phyloP scores from a whole-genome alignment of 2,113 vertebrate species.

The Neogale vison region DNA sequence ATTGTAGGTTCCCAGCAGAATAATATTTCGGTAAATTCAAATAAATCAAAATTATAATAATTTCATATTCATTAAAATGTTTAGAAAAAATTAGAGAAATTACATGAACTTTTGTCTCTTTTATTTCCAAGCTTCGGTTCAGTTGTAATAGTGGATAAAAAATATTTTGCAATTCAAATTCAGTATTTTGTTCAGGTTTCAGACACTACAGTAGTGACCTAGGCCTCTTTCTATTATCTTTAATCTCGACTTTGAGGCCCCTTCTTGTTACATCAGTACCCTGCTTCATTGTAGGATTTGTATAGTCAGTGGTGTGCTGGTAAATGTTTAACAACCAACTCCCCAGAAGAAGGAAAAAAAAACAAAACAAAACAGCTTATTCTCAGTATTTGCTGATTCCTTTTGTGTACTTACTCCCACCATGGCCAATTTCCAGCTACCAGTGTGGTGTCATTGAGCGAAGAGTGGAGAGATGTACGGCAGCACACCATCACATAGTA shows the following conservation, averaged over 20 bases:
- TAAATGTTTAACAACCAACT: background rate
- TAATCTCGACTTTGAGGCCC: background rate
- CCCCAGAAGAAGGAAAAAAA: background rate
- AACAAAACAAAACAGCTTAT: background rate
- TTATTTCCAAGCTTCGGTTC: background rate
- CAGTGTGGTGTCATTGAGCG: background rate
- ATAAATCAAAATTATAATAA: background rate
- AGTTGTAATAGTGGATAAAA: background rate
- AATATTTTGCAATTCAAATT: background rate
- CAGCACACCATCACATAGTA: background rate
- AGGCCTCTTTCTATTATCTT: background rate
- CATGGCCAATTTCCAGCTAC: background rate
- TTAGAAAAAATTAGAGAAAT: background rate
- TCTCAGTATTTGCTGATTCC: background rate
- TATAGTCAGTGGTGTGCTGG: background rate
- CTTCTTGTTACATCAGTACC: background rate
- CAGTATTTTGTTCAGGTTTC: background rate
- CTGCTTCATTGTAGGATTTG: background rate
- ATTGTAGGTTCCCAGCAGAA: background rate
- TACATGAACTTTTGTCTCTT: background rate
- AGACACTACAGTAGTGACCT: background rate
- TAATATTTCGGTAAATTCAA: constrained; percentile 23
- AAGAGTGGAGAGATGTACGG: background rate
- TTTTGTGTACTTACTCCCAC: background rate
- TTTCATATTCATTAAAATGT: constrained; percentile 14